These are phyloP conservation scores for Uloborus plumipes DNA, from an alignment of 2,888 invertebrate genomes.

Conservation along the genomic window DNA sequence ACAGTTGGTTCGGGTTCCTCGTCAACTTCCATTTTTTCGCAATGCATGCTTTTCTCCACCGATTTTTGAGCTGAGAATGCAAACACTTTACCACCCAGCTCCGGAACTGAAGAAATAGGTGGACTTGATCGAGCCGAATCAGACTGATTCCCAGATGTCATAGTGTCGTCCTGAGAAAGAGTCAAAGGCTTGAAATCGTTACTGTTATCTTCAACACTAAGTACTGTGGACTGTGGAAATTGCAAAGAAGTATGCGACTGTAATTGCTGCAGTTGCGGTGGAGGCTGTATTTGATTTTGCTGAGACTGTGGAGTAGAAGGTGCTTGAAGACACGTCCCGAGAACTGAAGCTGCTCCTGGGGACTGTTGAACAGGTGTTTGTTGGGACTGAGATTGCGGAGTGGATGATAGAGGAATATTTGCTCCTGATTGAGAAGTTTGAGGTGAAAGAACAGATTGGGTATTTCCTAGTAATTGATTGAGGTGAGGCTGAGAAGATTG, in stretches of 20 bases:
- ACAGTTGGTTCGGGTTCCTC: conserved; percentile 29
- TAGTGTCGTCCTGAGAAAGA: conserved; percentile 33
- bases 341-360: conserved; percentile 63
- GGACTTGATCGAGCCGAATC: conserved; percentile 48
- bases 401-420: conserved; percentile 62
- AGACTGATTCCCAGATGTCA: conserved; percentile 43
- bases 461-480: conserved; percentile 35
- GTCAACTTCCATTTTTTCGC: conserved; percentile 62
- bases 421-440: conserved; percentile 29
- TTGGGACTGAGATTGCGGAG: conserved; percentile 65
- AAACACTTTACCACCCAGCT: conserved; percentile 54
- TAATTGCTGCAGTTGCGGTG: conserved; percentile 58
- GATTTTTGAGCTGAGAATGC: conserved; percentile 56
- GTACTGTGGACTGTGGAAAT: conserved; percentile 54
- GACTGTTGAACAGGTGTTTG: conserved; percentile 65
- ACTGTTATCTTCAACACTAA: conserved; percentile 59
- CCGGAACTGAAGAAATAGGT: conserved; percentile 53
- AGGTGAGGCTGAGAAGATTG: conserved; percentile 68
- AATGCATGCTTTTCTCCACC: conserved; percentile 28
- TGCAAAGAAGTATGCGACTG: conserved; percentile 61
- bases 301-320: conserved; percentile 59
- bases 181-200: conserved; percentile 51
- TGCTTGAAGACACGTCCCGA: conserved; percentile 63
- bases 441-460: conserved; percentile 48
- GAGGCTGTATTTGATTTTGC: conserved; percentile 55